Base-by-base conservation (phyloP, 2,113 vertebrate genomes). In the Polypterus bichir region DNA sequence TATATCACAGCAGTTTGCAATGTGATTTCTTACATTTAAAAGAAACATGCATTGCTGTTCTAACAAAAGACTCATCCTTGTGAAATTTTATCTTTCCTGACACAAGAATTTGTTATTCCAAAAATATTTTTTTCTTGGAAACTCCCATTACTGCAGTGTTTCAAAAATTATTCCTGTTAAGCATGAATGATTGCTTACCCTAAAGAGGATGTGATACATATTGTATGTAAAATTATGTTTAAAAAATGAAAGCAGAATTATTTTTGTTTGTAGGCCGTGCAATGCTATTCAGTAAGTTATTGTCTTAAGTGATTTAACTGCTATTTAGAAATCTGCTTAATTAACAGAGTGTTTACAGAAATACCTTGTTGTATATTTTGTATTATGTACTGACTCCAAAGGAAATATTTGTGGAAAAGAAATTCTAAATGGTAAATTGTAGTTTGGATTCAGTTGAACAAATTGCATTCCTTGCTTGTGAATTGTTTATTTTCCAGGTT, bases 321-420 rank as follows among this genome's bases (percentile, higher is more conserved):
- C 79, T 86, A 81, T 83, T 88, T 83, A 71, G 79, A 87, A 73
- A 84, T 80, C 83, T 88, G 81, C 86, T 84, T 87, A 83, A 88
- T 82, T 85, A 81, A 85, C 75, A 83, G 76, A 69, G 78, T 77
- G 78, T 80, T 77, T 78, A 84, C 83, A 61, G 59, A 77, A 81
- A 79, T 83, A 88, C 81, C 85, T 85, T 85, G 86, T 85, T 88
- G 89, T 90, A 86, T 89, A 89, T 91, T 88, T 92, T 90, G 84
- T 90, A 88, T 88, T 85, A 84, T 90, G 84, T 88, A 88, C 71
- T 82, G 79, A 85, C 84, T 88, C 81, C 83, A 88, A 86, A 89
- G 84, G 84, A 88, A 86, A 74, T 73, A 76, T 75, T 69, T 79
- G 76, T 84, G 77, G 81, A 73, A 88, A 85, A 81, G 86, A 82